These are phyloP conservation scores for Archips crataeganus DNA, from an alignment of 2,888 invertebrate species.

Conservation along the genomic window DNA sequence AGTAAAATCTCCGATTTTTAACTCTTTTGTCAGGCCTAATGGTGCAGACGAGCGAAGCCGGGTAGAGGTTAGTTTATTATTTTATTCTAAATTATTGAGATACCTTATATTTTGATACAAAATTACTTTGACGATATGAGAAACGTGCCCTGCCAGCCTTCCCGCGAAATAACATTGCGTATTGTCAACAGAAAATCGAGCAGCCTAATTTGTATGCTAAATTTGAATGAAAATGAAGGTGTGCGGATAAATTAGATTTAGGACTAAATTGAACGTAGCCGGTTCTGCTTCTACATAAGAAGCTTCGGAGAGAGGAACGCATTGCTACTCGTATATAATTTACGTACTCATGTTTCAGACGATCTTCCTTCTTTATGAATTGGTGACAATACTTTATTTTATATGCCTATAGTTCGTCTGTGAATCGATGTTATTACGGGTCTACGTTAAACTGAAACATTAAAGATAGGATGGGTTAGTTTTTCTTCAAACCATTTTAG, in stretches of 20 bases:
- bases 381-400: too few relatives aligned
- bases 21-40: too few relatives aligned
- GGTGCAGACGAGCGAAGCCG: too few relatives aligned
- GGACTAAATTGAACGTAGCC: neutral
- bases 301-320: neutral
- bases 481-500: too few relatives aligned
- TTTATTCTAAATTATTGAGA: neutral
- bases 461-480: too few relatives aligned
- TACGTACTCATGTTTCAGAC: neutral
- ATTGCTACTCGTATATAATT: neutral
- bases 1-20: too few relatives aligned
- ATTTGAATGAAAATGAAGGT: conserved; percentile 32
- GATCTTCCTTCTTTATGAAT: neutral
- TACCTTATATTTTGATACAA: conserved; percentile 7
- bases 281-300: neutral
- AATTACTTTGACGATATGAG: conserved; percentile 22
- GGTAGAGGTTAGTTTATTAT: too few relatives aligned
- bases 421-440: too few relatives aligned
- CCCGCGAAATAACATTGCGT: conserved; percentile 16
- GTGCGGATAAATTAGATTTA: conserved; percentile 29
- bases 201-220: conserved; percentile 30
- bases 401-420: too few relatives aligned
- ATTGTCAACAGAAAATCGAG: conserved; percentile 31
- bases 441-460: too few relatives aligned
- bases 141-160: conserved; percentile 17